phyloP scores from a whole-genome alignment of 2,113 vertebrate species.

The Ophthalmolycus amberensis region DNA sequence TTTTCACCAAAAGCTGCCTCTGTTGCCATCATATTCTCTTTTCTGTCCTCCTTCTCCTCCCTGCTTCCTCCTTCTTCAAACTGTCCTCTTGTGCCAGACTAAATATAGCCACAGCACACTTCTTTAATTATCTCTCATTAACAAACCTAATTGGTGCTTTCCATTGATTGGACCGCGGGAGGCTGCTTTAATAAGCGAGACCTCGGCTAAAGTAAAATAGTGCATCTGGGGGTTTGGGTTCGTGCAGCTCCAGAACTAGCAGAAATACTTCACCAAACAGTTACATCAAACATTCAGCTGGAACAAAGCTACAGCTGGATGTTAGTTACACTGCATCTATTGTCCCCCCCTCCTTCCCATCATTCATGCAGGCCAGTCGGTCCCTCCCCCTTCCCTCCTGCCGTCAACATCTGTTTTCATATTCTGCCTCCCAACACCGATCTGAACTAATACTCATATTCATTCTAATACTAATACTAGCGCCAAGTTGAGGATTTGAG shows the following conservation, averaged over 20 bases:
- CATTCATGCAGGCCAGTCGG: slow-evolving; percentile 65
- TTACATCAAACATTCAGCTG: slow-evolving; percentile 30
- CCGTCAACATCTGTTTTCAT: slow-evolving; percentile 82
- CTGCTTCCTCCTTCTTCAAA: slow-evolving; percentile 60
- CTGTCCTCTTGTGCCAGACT: slow-evolving; percentile 75
- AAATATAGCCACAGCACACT: slow-evolving; percentile 79
- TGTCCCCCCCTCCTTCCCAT: slow-evolving; percentile 25
- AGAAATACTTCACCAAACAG: slow-evolving; percentile 9
- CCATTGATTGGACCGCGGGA: slow-evolving; percentile 74
- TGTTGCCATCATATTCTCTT: slow-evolving; percentile 55
- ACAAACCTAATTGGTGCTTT: slow-evolving; percentile 78
- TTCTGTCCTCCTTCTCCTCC: slow-evolving; percentile 50
- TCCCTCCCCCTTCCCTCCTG: slow-evolving; percentile 70
- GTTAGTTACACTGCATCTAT: slow-evolving; percentile 48
- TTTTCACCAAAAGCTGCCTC: slow-evolving; percentile 56
- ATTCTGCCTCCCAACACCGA: slow-evolving; percentile 81
- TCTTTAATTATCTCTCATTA: slow-evolving; percentile 82
- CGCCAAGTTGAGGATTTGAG: slow-evolving; percentile 78
- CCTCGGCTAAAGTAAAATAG: slow-evolving; percentile 67
- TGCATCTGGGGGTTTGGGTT: slow-evolving; percentile 45
- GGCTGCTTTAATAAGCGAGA: slow-evolving; percentile 69
- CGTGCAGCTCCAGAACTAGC: slow-evolving; percentile 11
- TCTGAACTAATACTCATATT: slow-evolving; percentile 81
- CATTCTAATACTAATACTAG: slow-evolving; percentile 79
- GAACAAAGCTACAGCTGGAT: slow-evolving; percentile 52